Evolutionary conservation across 2,888 invertebrate genomes (phyloP).

Genomic region (Ichneumoninae sp.): DNA sequence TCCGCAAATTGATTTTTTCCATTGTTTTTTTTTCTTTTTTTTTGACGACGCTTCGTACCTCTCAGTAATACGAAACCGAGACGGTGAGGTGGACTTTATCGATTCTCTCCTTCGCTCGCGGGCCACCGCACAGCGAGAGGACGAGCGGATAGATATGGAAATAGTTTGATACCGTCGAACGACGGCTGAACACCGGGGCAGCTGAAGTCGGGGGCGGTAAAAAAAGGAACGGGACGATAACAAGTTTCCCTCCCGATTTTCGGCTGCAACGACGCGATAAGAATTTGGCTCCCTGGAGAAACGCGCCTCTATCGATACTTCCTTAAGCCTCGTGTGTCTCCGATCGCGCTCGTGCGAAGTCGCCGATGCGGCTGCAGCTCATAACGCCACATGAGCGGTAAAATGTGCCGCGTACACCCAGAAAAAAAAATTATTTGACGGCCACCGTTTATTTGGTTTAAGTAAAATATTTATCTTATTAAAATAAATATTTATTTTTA

Average conservation of each 20-base stretch:
- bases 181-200: constrained; percentile 24
- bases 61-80: constrained; percentile 36
- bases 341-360: background rate
- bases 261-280: constrained; percentile 58
- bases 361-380: background rate
- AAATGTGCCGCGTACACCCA: too few species aligned
- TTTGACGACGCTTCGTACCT: constrained; percentile 13
- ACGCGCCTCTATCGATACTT: constrained; percentile 30
- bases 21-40: background rate
- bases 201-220: constrained; percentile 19
- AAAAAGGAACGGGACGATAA: constrained; percentile 53
- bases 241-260: constrained; percentile 54
- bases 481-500: too few species aligned
- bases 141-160: constrained; percentile 50
- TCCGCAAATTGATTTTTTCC: background rate
- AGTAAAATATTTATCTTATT: too few species aligned
- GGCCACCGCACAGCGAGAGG: constrained; percentile 1
- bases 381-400: background rate
- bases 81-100: constrained; percentile 36
- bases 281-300: constrained; percentile 31
- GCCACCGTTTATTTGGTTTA: too few species aligned
- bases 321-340: constrained; percentile 8
- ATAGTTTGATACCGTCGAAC: constrained; percentile 54
- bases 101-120: constrained; percentile 36
- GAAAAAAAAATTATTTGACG: too few species aligned